A percentile compares a stretch with the other conserved stretches of the same genome.
phyloP scores from a whole-genome alignment of 2,113 vertebrate species.

The Collichthys lucidus region DNA sequence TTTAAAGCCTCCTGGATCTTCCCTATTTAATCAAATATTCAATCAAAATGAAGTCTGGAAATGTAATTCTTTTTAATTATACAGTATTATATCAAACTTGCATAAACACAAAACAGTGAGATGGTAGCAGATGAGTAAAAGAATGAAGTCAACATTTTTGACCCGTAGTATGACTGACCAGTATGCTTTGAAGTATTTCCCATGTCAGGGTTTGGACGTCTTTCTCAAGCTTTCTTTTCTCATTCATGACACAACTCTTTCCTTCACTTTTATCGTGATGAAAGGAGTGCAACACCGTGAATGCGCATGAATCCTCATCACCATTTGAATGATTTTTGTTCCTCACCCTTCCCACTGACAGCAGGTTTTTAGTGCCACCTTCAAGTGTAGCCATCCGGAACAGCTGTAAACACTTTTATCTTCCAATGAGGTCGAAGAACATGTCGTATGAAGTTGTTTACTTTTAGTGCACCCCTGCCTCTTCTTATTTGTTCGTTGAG shows the following conservation, averaged over 20 bases:
- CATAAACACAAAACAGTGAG: not conserved
- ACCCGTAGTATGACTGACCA: not conserved
- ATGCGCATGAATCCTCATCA: not conserved
- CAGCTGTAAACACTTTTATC: not conserved
- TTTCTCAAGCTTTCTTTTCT: not conserved
- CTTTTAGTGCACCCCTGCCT: not conserved
- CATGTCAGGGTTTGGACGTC: not conserved
- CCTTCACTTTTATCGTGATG: not conserved
- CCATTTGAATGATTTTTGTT: not conserved
- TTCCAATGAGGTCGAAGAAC: not conserved
- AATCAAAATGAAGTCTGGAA: constrained; percentile 1
- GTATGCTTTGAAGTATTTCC: no score
- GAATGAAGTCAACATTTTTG: not conserved
- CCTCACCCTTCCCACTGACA: not conserved
- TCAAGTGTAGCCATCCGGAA: not conserved
- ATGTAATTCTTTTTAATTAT: not conserved
- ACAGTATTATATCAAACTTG: not conserved
- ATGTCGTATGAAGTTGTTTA: not conserved
- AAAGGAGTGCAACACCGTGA: no score
- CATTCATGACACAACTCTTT: not conserved
- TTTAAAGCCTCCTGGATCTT: constrained; percentile 4
- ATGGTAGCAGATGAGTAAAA: not conserved
- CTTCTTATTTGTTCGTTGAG: not conserved
- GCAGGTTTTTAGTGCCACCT: not conserved
- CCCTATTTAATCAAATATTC: constrained; percentile 3